These are phyloP conservation scores for Dione vanillae DNA, from an alignment of 2,888 invertebrate genomes.

Conservation along the genomic window DNA sequence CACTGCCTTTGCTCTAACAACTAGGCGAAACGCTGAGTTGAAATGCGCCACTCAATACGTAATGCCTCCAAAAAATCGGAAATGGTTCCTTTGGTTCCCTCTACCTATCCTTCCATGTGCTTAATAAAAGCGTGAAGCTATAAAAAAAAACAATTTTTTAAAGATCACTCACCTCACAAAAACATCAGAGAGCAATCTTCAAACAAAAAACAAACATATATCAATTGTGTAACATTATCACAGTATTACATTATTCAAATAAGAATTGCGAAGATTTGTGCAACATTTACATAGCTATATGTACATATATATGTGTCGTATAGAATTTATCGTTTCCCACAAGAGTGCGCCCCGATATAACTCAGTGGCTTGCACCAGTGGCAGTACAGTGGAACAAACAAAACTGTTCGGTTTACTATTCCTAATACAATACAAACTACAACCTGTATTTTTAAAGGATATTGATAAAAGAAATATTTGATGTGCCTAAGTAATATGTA, in stretches of 20 bases:
- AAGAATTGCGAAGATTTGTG: background rate
- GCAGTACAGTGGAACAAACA: background rate
- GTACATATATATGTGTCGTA: slow-evolving; percentile 15
- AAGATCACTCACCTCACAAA: no score
- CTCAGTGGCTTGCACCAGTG: slow-evolving; percentile 24
- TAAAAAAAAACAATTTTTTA: no score
- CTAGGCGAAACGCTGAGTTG: no score
- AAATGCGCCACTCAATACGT: no score
- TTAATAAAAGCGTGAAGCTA: no score
- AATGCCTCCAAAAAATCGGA: no score
- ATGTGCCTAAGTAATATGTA: no score
- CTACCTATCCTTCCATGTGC: no score
- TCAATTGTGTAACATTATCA: background rate
- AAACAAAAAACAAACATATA: background rate
- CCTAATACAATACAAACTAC: slow-evolving; percentile 8
- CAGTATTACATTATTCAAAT: background rate
- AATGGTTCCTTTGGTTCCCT: no score
- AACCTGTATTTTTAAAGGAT: background rate
- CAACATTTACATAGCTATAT: slow-evolving; percentile 1
- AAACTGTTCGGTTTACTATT: slow-evolving; percentile 21
- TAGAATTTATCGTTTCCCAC: slow-evolving; percentile 34
- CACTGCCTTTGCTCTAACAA: no score
- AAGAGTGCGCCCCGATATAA: slow-evolving; percentile 31
- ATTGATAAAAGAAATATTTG: background rate
- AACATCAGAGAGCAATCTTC: no score